These are phyloP conservation scores for Lepeophtheirus nordmannii DNA, from an alignment of 2,888 invertebrate species.

Conservation along the genomic window DNA sequence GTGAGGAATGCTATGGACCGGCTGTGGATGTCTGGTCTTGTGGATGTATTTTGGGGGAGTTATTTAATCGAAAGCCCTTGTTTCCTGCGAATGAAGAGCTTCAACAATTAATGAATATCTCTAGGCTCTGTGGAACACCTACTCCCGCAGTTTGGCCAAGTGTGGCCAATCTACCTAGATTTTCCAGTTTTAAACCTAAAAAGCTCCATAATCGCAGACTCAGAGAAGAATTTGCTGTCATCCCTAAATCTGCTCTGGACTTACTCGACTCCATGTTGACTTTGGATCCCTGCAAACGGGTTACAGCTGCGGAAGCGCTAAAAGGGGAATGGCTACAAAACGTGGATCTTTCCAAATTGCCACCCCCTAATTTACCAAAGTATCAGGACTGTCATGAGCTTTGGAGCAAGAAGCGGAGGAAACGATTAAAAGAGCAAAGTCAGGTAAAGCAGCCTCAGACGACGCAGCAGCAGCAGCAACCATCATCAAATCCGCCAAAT, in stretches of 20 bases:
- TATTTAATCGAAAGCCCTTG: conserved; percentile 85
- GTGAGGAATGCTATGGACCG: conserved; percentile 92
- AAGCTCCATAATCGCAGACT: conserved; percentile 71
- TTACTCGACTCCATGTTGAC: conserved; percentile 88
- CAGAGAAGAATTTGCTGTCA: conserved; percentile 78
- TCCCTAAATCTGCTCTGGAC: conserved; percentile 74
- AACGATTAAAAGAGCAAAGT: conserved; percentile 39
- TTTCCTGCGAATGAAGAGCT: conserved; percentile 90
- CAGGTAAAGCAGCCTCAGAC: no score
- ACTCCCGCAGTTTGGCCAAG: conserved; percentile 92
- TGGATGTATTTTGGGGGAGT: conserved; percentile 94
- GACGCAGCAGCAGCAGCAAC: no score
- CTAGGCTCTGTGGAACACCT: conserved; percentile 84
- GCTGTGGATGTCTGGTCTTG: conserved; percentile 99
- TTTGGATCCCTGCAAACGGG: conserved; percentile 79
- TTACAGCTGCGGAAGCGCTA: conserved; percentile 84
- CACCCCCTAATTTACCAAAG: conserved; percentile 66
- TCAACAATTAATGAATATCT: conserved; percentile 84
- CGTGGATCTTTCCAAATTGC: conserved; percentile 69
- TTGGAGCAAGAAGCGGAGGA: conserved; percentile 90
- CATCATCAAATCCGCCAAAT: no score
- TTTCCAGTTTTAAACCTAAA: conserved; percentile 78
- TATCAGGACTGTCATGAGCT: conserved; percentile 99
- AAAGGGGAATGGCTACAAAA: conserved; percentile 80
- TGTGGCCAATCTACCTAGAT: conserved; percentile 80